phyloP scores from a whole-genome alignment of 30 jellyfish, hydroid and myxozoan species.

The Cassiopea andromeda region DNA sequence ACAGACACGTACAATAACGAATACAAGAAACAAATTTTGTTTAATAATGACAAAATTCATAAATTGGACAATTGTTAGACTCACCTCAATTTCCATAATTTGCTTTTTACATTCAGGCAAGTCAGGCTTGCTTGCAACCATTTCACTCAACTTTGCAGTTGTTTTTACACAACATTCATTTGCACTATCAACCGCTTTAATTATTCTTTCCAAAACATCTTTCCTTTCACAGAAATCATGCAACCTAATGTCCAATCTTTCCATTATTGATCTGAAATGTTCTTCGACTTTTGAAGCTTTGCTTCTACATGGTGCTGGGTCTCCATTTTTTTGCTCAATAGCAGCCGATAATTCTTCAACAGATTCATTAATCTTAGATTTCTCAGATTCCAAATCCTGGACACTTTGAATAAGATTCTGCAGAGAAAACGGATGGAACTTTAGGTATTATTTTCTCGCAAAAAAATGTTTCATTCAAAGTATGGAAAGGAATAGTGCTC shows the following conservation, averaged over 20 bases:
- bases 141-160: constrained; percentile 43
- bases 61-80: background rate
- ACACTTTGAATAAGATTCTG: constrained; percentile 62
- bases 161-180: constrained; percentile 74
- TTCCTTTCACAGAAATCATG: constrained; percentile 46
- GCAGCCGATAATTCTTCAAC: constrained; percentile 23
- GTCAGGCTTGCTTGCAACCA: constrained; percentile 69
- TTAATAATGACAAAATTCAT: no score
- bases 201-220: constrained; percentile 65
- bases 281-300: constrained; percentile 34
- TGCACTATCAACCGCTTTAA: constrained; percentile 34
- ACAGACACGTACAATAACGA: no score
- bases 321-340: constrained; percentile 67
- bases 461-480: no score
- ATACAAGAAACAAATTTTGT: no score
- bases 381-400: constrained; percentile 56
- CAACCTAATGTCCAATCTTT: constrained; percentile 16
- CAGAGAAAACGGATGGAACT: background rate
- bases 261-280: constrained; percentile 32
- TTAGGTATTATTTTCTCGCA: no score
- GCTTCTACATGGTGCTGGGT: constrained; percentile 19
- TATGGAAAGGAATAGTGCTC: no score
- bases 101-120: constrained; percentile 79
- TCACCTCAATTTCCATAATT: constrained; percentile 80
- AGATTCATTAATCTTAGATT: constrained; percentile 13